Base-by-base conservation (phyloP, 2,113 vertebrate species). In the Fregetta grallaria region DNA sequence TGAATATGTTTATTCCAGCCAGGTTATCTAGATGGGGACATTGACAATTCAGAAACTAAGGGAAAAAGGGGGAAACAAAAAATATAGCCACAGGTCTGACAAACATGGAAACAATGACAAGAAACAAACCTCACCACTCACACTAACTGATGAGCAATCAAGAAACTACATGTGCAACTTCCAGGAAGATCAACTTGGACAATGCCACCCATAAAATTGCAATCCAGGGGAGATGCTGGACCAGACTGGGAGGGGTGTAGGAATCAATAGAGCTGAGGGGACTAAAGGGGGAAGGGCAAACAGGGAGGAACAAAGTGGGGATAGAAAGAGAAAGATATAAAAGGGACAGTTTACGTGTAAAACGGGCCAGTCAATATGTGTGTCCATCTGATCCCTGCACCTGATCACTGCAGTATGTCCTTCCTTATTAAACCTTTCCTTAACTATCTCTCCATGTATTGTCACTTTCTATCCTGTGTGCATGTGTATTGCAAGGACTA, bases 361-460 rank as follows among this genome's bases (percentile, higher is more conserved):
- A 55, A 38, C 2, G 3, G 6, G 16, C n/a, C 3, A 2, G 23
- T 30, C 16, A 45, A 20, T 20, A 17, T 3, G 4, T 0, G 1
- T 20, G 9, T 49, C 42, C 75, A 23, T 6, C 42, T 75, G 42
- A 56, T 40, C n/a, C 23, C n/a, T 58, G 23, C 0, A 1, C 10
- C 27, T 2, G 2, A 23, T 25, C 15, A 20, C 30, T 29, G 17
- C 10, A 42, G n/a, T 44, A 42, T 23, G 12, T 50, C 13, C 20
- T 74, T 74, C 59, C 10, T 42, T 42, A n/a, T 32, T 68, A 58
- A 42, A 76, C 19, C 9, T 66, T 49, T 49, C 17, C 42, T 67
- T 58, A 56, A 55, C 21, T 36, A 19, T 30, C 22, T 47, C 17
- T 65, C 49, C 19, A 58, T 0, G 1, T 49, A 29, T 19, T 75